Evolutionary conservation across 1,140 invertebrate genomes (phyloP).

Genomic region (Theocolax elegans): DNA sequence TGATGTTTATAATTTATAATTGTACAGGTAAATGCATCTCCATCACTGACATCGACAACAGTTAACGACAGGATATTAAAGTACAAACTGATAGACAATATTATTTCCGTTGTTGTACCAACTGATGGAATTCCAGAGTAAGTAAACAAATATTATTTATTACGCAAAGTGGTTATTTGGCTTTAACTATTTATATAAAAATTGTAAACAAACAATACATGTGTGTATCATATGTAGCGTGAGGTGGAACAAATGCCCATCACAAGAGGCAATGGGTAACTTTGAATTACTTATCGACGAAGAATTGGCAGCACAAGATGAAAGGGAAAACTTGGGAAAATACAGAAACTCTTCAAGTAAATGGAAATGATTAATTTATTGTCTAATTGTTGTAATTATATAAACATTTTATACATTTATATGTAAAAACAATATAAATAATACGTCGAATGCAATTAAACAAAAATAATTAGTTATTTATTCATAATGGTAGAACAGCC

Average conservation of each 20-base stretch:
- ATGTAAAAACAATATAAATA: too few relatives aligned
- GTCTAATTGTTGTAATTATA: not conserved
- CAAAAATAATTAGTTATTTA: too few relatives aligned
- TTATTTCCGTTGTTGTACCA: constrained; percentile 90
- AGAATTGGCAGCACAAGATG: constrained; percentile 75
- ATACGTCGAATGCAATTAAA: too few relatives aligned
- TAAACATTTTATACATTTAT: too few relatives aligned
- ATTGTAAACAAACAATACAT: too few relatives aligned
- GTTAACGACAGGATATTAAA: constrained; percentile 96
- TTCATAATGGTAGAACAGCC: too few relatives aligned
- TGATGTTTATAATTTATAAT: not conserved
- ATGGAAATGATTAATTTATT: constrained; percentile 58
- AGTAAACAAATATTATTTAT: constrained; percentile 50
- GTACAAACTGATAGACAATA: constrained; percentile 95
- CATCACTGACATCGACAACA: constrained; percentile 93
- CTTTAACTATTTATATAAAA: too few relatives aligned
- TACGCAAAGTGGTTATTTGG: too few relatives aligned
- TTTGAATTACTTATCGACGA: constrained; percentile 92
- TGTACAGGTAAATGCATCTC: constrained; percentile 90
- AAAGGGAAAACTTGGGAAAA: constrained; percentile 61
- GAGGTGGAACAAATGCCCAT: constrained; percentile 89
- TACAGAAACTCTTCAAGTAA: constrained; percentile 54
- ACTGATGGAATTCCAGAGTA: constrained; percentile 90
- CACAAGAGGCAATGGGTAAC: constrained; percentile 82
- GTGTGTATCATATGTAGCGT: constrained; percentile 73